Percentiles rank a stretch among this genome's conserved stretches.
phyloP scores from a whole-genome alignment of 2,113 vertebrate species.

The Anseranas semipalmata region DNA sequence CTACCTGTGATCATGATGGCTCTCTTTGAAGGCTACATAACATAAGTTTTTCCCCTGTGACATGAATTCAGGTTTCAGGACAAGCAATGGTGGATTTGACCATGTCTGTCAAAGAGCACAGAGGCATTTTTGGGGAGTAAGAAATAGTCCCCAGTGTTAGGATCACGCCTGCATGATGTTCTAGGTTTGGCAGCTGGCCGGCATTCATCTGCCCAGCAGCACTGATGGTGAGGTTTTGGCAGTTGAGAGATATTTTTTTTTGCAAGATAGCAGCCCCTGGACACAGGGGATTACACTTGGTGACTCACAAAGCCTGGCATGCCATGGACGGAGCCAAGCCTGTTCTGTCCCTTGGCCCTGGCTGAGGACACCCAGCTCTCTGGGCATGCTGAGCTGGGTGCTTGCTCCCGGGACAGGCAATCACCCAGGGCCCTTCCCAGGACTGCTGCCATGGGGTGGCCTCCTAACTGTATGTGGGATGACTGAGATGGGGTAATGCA shows the following conservation, averaged over 20 bases:
- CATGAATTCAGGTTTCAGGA: neutral
- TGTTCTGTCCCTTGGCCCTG: neutral
- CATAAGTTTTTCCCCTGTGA: neutral
- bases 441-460: neutral
- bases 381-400: neutral
- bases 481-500: neutral
- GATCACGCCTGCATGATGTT: neutral
- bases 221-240: neutral
- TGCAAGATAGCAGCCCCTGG: neutral
- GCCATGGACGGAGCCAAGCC: neutral
- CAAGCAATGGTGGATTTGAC: neutral
- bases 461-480: neutral
- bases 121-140: neutral
- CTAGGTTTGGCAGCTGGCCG: neutral
- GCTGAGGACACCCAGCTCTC: neutral
- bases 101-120: neutral
- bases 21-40: neutral
- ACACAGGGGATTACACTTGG: neutral
- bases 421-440: neutral
- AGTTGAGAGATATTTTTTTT: neutral
- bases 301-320: neutral
- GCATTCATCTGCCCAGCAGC: neutral
- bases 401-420: neutral
- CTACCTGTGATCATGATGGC: neutral
- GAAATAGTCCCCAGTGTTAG: neutral